These are phyloP conservation scores for Paralvinella palmiformis DNA, from an alignment of 1,140 invertebrate genomes.

Conservation along the genomic window DNA sequence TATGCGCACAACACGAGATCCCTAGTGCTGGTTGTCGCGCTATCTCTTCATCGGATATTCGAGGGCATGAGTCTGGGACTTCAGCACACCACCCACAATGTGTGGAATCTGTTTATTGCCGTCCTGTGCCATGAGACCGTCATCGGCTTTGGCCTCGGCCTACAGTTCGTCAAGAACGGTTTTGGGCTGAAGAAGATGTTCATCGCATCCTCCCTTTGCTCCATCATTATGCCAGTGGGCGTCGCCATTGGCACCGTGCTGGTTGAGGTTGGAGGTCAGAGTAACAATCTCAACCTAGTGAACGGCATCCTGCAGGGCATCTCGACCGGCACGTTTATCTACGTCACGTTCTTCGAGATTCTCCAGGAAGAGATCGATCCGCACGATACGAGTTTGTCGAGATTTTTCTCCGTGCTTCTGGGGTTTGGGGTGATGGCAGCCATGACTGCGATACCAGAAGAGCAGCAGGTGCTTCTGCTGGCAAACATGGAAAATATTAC, in stretches of 20 bases:
- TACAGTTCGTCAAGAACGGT: slow-evolving; percentile 40
- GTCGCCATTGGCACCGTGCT: slow-evolving; percentile 58
- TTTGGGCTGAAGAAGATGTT: slow-evolving; percentile 24
- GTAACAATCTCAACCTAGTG: slow-evolving; percentile 35
- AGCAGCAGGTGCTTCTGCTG: too few species aligned
- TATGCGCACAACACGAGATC: slow-evolving; percentile 27
- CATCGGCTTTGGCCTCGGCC: slow-evolving; percentile 48
- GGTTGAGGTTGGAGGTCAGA: slow-evolving; percentile 45
- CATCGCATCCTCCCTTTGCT: slow-evolving; percentile 45
- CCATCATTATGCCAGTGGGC: slow-evolving; percentile 62
- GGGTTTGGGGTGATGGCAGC: slow-evolving; percentile 19
- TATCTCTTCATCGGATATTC: slow-evolving; percentile 50
- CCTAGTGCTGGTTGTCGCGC: slow-evolving; percentile 46
- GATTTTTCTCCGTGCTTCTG: slow-evolving; percentile 10
- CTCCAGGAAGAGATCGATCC: slow-evolving; percentile 57
- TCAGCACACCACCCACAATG: slow-evolving; percentile 27
- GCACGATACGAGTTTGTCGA: slow-evolving; percentile 14
- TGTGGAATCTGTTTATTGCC: slow-evolving; percentile 47
- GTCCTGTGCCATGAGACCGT: slow-evolving; percentile 50
- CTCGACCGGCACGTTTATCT: slow-evolving; percentile 83
- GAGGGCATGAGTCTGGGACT: slow-evolving; percentile 52
- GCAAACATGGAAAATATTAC: too few species aligned
- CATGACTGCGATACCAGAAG: slow-evolving; percentile 13
- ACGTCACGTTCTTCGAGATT: slow-evolving; percentile 88
- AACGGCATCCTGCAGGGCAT: slow-evolving; percentile 60